Percentiles rank a stretch among this genome's conserved stretches.
Evolutionary conservation across 1,140 invertebrate genomes (phyloP).

Genomic region (Centruroides vittatus): DNA sequence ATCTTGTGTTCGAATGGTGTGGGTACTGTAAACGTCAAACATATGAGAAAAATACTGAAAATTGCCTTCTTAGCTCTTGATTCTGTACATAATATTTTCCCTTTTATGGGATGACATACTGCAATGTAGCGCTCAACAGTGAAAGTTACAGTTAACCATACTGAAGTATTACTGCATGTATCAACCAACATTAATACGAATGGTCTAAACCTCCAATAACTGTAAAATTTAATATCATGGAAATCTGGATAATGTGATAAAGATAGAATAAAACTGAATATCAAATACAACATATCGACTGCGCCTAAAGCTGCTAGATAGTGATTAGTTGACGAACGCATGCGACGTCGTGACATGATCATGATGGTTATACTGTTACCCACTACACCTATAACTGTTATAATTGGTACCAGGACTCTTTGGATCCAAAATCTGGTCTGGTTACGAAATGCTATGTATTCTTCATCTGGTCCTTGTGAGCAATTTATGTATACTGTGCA

Average conservation of each 20-base stretch:
- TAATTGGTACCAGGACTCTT: slow-evolving; percentile 48
- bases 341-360: slow-evolving; percentile 53
- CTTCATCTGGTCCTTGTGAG: too few species aligned
- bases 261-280: slow-evolving; percentile 48
- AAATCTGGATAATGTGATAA: slow-evolving; percentile 42
- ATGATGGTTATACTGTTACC: slow-evolving; percentile 56
- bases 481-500: too few species aligned
- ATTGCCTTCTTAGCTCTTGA: slow-evolving; percentile 39
- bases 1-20: slow-evolving; percentile 47
- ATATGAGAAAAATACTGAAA: slow-evolving; percentile 43
- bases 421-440: slow-evolving; percentile 42
- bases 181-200: slow-evolving; percentile 46
- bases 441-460: background rate
- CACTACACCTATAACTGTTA: slow-evolving; percentile 48
- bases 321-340: slow-evolving; percentile 56
- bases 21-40: slow-evolving; percentile 44
- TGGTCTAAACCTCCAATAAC: slow-evolving; percentile 37
- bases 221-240: slow-evolving; percentile 18
- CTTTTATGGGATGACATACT: slow-evolving; percentile 57
- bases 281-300: slow-evolving; percentile 52
- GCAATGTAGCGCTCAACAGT: slow-evolving; percentile 63
- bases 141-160: slow-evolving; percentile 62
- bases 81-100: slow-evolving; percentile 52
- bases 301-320: slow-evolving; percentile 57
- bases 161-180: slow-evolving; percentile 49